Evolutionary conservation across 2,888 invertebrate genomes (phyloP).

Genomic region (Heliothis peltigera): DNA sequence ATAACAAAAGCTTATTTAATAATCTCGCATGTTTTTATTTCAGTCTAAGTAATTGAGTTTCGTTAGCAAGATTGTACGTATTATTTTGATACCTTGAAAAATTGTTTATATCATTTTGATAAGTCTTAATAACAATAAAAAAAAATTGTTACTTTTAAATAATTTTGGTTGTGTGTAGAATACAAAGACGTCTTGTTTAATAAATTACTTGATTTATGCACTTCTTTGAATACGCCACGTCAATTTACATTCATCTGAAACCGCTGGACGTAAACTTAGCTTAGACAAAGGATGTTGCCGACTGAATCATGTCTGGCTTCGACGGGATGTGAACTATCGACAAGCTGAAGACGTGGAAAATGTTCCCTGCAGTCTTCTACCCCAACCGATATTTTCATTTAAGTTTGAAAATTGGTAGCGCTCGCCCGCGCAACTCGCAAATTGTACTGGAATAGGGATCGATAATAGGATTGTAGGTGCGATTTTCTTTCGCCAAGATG

Average conservation of each 20-base stretch:
- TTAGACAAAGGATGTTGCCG: conserved; percentile 54
- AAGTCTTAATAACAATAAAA: background rate
- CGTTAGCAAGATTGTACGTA: conserved; percentile 25
- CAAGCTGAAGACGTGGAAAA: conserved; percentile 57
- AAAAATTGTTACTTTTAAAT: background rate
- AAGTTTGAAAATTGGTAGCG: conserved; percentile 87
- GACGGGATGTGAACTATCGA: conserved; percentile 59
- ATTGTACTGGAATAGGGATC: conserved; percentile 88
- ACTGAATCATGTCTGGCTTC: conserved; percentile 56
- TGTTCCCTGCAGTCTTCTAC: conserved; percentile 68
- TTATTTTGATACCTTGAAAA: conserved; percentile 34
- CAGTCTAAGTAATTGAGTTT: conserved; percentile 47
- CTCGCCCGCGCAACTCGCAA: conserved; percentile 83
- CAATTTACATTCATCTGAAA: conserved; percentile 42
- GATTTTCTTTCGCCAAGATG: conserved; percentile 84
- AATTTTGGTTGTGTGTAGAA: background rate
- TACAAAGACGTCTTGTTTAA: background rate
- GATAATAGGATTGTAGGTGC: conserved; percentile 88
- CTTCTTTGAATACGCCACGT: conserved; percentile 15
- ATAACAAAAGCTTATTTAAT: conserved; percentile 38
- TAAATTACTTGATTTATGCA: conserved; percentile 1
- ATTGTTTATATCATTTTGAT: background rate
- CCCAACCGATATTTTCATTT: conserved; percentile 87
- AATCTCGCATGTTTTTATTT: conserved; percentile 39
- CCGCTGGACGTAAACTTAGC: conserved; percentile 43